Conservation (phyloP, 2,888 invertebrate genomes). For the Helicoverpa assulta region DNA sequence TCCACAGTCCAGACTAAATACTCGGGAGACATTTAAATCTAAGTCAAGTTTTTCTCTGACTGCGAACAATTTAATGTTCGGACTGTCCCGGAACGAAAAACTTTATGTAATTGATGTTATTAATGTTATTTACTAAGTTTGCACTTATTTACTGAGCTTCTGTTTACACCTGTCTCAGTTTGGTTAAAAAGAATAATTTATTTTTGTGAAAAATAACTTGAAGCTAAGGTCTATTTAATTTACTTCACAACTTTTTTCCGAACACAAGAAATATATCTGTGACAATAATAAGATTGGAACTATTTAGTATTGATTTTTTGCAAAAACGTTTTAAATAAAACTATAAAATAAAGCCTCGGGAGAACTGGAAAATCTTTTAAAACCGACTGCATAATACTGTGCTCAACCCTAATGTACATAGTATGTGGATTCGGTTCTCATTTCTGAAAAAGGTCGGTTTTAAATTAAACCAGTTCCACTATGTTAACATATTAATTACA, state of each 20-base stretch:
- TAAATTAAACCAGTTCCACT: slow-evolving; percentile 2
- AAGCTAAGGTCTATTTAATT: no score
- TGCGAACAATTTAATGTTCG: slow-evolving; percentile 71
- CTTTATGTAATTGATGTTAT: slow-evolving; percentile 75
- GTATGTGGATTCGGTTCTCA: background rate
- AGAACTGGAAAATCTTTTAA: background rate
- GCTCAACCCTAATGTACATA: background rate
- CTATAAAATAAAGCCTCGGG: no score
- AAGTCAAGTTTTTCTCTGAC: slow-evolving; percentile 75
- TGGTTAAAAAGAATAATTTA: no score
- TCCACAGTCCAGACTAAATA: slow-evolving; percentile 73
- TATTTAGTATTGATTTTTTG: no score
- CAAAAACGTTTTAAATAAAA: no score
- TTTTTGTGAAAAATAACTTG: no score
- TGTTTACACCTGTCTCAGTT: background rate
- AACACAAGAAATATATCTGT: no score
- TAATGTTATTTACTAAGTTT: slow-evolving; percentile 62
- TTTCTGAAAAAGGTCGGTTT: slow-evolving; percentile 9
- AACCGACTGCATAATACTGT: background rate
- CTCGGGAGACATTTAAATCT: slow-evolving; percentile 83
- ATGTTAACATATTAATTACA: slow-evolving; percentile 15
- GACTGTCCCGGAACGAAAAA: slow-evolving; percentile 68
- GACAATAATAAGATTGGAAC: no score
- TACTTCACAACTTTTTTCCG: no score
- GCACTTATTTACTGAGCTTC: slow-evolving; percentile 42